These are phyloP conservation scores for Lissocephala sabroskyi DNA, from an alignment of 2,888 invertebrate genomes.

Conservation along the genomic window DNA sequence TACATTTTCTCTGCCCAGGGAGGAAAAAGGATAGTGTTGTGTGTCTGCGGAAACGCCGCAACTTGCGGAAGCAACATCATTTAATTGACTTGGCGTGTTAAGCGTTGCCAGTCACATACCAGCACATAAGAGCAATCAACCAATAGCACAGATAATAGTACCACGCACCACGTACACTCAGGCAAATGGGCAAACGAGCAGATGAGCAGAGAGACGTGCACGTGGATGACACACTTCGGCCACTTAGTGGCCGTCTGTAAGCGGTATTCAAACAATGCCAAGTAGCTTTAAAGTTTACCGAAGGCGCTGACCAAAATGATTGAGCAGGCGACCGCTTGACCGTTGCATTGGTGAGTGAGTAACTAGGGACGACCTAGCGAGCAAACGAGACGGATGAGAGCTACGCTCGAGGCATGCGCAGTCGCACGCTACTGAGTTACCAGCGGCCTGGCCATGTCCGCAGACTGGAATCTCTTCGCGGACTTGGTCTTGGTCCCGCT, in stretches of 20 bases:
- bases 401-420: not conserved
- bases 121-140: slow-evolving; percentile 53
- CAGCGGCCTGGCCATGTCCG: not conserved
- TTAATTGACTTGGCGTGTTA: slow-evolving; percentile 59
- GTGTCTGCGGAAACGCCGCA: slow-evolving; percentile 4
- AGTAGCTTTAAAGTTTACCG: slow-evolving; percentile 49
- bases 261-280: slow-evolving; percentile 43
- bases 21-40: too few relatives aligned
- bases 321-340: too few relatives aligned
- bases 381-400: not conserved
- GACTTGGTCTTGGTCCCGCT: not conserved
- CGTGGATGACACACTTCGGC: slow-evolving; percentile 21
- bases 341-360: too few relatives aligned
- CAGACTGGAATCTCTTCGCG: not conserved
- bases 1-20: slow-evolving; percentile 47
- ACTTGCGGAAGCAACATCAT: slow-evolving; percentile 48
- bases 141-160: too few relatives aligned
- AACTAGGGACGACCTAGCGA: too few relatives aligned
- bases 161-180: too few relatives aligned
- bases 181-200: too few relatives aligned
- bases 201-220: not conserved
- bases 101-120: slow-evolving; percentile 39
- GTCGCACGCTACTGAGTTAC: not conserved
- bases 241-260: slow-evolving; percentile 19
- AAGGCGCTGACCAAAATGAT: slow-evolving; percentile 35